Conservation (phyloP, 2,888 invertebrate genomes). For the Cephus nigrinus region DNA sequence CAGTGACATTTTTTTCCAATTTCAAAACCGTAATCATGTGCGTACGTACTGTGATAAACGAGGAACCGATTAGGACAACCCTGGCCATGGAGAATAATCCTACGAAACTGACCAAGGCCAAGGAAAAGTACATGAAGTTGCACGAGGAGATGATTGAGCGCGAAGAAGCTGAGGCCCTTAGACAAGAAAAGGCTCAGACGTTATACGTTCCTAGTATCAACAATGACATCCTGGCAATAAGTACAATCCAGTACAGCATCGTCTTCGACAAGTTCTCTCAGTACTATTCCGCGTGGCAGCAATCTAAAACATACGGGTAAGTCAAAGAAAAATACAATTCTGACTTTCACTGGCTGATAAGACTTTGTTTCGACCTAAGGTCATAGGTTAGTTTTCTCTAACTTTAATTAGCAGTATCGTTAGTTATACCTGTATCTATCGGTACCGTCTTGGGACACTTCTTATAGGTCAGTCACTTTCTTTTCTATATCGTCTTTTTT, state of each 20-base stretch:
- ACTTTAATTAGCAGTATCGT: neutral
- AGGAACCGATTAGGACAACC: conserved; percentile 25
- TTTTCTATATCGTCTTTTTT: neutral
- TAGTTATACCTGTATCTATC: neutral
- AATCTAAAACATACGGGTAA: conserved; percentile 69
- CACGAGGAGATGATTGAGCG: conserved; percentile 48
- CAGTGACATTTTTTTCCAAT: neutral
- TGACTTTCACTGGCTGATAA: neutral
- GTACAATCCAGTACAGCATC: conserved; percentile 67
- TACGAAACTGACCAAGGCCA: conserved; percentile 40
- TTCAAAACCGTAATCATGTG: conserved; percentile 40
- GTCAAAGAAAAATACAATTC: conserved; percentile 41
- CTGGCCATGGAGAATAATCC: conserved; percentile 1
- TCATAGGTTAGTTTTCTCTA: neutral
- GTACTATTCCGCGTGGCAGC: conserved; percentile 62
- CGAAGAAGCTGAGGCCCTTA: conserved; percentile 25
- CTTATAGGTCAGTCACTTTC: neutral
- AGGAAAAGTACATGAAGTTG: conserved; percentile 52
- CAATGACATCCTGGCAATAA: conserved; percentile 67
- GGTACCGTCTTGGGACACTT: neutral
- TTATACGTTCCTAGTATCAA: conserved; percentile 3
- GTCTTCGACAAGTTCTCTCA: conserved; percentile 65
- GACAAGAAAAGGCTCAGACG: conserved; percentile 2
- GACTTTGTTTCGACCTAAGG: neutral
- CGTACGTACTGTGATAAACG: conserved; percentile 43